These are phyloP conservation scores for Zapus hudsonius DNA, from an alignment of 2,113 vertebrate species.

Conservation along the genomic window DNA sequence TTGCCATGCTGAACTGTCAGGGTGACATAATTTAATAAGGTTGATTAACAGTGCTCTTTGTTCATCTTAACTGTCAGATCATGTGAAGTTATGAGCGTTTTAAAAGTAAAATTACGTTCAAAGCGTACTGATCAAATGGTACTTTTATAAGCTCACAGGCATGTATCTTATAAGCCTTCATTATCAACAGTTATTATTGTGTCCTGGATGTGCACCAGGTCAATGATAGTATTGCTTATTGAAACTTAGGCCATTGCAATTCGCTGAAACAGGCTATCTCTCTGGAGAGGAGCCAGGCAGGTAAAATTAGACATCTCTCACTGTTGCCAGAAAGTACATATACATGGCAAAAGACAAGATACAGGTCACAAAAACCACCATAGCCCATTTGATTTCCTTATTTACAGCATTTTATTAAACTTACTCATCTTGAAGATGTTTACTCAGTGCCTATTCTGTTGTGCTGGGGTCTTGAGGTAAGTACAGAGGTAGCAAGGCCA, in stretches of 20 bases:
- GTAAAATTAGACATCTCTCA: conserved; percentile 20
- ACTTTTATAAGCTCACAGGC: conserved; percentile 32
- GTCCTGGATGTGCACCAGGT: neutral
- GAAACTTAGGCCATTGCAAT: neutral
- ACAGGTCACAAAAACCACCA: neutral
- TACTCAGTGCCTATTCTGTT: neutral
- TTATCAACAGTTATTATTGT: neutral
- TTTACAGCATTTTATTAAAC: conserved; percentile 13
- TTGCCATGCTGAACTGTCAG: neutral
- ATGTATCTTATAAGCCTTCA: neutral
- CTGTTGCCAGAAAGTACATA: neutral
- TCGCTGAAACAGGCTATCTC: neutral
- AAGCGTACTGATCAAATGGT: neutral
- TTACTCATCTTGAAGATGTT: neutral
- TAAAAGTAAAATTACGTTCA: conserved; percentile 23
- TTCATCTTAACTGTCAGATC: conserved; percentile 23
- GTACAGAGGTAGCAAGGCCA: neutral
- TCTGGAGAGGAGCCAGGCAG: neutral
- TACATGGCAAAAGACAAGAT: neutral
- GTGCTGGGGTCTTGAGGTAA: conserved; percentile 1
- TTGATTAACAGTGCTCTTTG: neutral
- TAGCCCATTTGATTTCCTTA: conserved; percentile 46
- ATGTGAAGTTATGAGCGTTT: conserved; percentile 12
- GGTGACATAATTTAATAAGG: neutral
- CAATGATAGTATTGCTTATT: conserved; percentile 2